Evolutionary conservation across 2,113 vertebrate species (phyloP), one percentile per base, ranked within the genome.

Genomic region (Sceloporus tristichus): DNA sequence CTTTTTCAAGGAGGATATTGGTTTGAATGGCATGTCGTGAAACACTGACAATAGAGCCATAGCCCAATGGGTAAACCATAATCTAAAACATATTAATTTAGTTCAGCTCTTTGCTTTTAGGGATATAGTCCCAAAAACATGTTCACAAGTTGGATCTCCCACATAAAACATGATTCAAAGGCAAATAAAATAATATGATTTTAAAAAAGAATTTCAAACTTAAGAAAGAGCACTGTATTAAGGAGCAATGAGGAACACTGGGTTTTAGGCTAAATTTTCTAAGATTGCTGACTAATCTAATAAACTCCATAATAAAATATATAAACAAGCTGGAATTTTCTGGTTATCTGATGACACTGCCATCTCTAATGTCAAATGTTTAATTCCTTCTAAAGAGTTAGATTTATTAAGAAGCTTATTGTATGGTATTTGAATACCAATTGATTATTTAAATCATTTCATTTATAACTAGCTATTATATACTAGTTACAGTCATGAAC

Each of bases 361-460:
- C 23, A 65, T 90, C 90, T 94, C 93, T 94, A 94, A 93, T 70
- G 79, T 93, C 90, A 91, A 85, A 93, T 93, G 93, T 10, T 90
- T 91, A 94, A 89, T 94, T 91, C 87, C 92, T 94, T 91, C 91
- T 89, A 87, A 85, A 95, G 84, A 88, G 68, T 86, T 78, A 87
- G 75, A 85, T 96, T 95, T 95, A 95, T 95, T 97, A 92, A 94
- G 89, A 92, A 94, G 90, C 86, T 92, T 95, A 90, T 85, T 94
- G 90, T 93, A 91, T 95, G 95, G 92, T 93, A 94, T 92, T 94
- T 94, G 96, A 95, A 96, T 95, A 90, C 87, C 90, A 92, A 96
- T 95, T 94, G 92, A 93, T 94, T 94, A 94, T 96, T 96, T 92
- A 92, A 92, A 94, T 73, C 76, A 88, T 89, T 77, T 92, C 93